Conservation (phyloP, 2,888 invertebrate genomes). For the Neelides folsomi region DNA sequence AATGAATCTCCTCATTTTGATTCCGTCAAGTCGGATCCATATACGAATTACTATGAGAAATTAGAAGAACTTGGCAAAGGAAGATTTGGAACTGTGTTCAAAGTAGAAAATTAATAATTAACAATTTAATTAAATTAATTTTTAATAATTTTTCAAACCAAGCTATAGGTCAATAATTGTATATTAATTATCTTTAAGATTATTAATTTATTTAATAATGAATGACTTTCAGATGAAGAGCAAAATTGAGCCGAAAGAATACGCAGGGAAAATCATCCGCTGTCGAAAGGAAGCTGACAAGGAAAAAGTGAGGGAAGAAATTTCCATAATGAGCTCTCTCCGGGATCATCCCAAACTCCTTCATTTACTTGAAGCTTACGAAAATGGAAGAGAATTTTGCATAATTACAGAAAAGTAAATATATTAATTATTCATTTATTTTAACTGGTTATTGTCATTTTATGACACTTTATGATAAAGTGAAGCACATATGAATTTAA, state of each 20-base stretch:
- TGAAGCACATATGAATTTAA: background rate
- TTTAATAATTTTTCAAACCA: background rate
- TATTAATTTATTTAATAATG: constrained; percentile 8
- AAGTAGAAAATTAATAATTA: constrained; percentile 35
- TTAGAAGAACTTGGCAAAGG: constrained; percentile 64
- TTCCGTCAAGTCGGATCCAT: constrained; percentile 13
- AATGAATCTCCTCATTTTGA: constrained; percentile 36
- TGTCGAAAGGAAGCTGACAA: constrained; percentile 58
- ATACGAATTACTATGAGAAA: constrained; percentile 37
- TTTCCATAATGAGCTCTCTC: constrained; percentile 71
- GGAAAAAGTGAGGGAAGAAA: constrained; percentile 65
- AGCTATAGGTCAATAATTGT: no score
- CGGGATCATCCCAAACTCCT: constrained; percentile 67
- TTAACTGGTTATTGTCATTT: background rate
- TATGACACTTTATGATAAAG: no score
- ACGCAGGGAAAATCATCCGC: constrained; percentile 72
- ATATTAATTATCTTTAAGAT: constrained; percentile 3
- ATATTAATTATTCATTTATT: constrained; percentile 2
- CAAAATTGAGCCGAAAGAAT: constrained; percentile 48
- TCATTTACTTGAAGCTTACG: constrained; percentile 67
- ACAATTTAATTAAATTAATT: background rate
- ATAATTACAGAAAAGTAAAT: constrained; percentile 88
- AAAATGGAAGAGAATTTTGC: constrained; percentile 59
- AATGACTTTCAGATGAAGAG: constrained; percentile 48
- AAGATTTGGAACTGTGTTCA: constrained; percentile 56